phyloP scores from a whole-genome alignment of 1,140 invertebrate species.

The Drosophila bipectinata region DNA sequence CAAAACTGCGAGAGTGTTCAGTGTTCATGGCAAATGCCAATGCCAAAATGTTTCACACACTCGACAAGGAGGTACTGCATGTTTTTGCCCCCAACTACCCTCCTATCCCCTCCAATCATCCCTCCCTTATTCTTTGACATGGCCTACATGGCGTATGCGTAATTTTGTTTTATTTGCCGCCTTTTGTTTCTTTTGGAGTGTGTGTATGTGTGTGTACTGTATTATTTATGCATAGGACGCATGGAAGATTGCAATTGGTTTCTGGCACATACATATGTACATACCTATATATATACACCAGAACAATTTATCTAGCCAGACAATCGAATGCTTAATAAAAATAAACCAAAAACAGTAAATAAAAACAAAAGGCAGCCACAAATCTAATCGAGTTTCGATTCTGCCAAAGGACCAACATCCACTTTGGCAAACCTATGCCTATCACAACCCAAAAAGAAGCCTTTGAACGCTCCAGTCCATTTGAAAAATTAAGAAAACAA shows the following conservation, averaged over 20 bases:
- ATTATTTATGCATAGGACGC: conserved; percentile 78
- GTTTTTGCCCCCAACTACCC: not conserved
- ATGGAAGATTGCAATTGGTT: conserved; percentile 80
- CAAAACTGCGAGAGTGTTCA: conserved; percentile 71
- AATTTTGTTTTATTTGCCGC: conserved; percentile 61
- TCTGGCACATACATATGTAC: conserved; percentile 50
- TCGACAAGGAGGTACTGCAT: conserved; percentile 34
- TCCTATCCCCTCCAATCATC: not conserved
- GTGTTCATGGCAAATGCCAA: conserved; percentile 68
- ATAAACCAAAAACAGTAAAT: conserved; percentile 25
- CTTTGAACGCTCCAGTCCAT: too few relatives aligned
- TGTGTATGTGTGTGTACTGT: conserved; percentile 32
- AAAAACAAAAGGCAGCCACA: conserved; percentile 3
- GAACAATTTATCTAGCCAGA: conserved; percentile 40
- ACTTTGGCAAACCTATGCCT: too few relatives aligned
- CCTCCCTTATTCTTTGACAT: conserved; percentile 17
- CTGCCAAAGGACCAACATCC: not conserved
- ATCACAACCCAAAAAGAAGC: too few relatives aligned
- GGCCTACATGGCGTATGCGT: conserved; percentile 69
- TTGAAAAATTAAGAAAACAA: too few relatives aligned
- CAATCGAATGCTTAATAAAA: conserved; percentile 63
- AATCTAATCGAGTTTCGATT: conserved; percentile 3
- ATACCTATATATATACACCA: not conserved
- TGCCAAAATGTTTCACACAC: conserved; percentile 74
- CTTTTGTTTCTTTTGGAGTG: conserved; percentile 28